Evolutionary conservation across 2,888 invertebrate genomes (phyloP).

Genomic region (Apamea crenata): DNA sequence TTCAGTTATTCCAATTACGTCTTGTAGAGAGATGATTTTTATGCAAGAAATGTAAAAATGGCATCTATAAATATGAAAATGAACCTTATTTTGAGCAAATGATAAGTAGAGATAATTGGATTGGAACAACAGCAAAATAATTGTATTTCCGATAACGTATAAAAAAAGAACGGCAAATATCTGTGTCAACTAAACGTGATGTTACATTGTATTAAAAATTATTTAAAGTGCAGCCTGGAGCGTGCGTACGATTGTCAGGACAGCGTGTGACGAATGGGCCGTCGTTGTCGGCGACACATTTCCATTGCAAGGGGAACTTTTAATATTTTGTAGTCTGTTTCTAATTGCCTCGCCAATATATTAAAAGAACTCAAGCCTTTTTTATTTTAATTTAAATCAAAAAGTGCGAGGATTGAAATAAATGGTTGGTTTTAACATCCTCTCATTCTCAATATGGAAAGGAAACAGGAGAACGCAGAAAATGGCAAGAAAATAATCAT

Average conservation of each 20-base stretch:
- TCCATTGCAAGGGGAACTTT: slow-evolving; percentile 79
- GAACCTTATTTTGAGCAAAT: background rate
- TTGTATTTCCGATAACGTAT: background rate
- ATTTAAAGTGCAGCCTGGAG: slow-evolving; percentile 70
- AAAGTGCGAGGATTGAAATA: slow-evolving; percentile 67
- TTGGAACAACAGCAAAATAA: background rate
- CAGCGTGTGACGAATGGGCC: slow-evolving; percentile 78
- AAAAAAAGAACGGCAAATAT: slow-evolving; percentile 25
- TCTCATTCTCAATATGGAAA: background rate
- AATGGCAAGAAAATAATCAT: background rate
- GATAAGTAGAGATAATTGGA: background rate
- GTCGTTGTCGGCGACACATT: slow-evolving; percentile 76
- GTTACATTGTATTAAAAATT: slow-evolving; percentile 66
- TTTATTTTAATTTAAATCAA: slow-evolving; percentile 72
- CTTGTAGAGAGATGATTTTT: background rate
- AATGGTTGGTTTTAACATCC: slow-evolving; percentile 17
- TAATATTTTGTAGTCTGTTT: slow-evolving; percentile 86
- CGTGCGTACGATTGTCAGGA: slow-evolving; percentile 73
- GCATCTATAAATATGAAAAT: background rate
- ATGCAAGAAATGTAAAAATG: background rate
- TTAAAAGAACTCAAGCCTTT: slow-evolving; percentile 71
- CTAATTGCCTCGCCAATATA: slow-evolving; percentile 81
- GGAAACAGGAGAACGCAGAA: background rate
- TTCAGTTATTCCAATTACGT: background rate
- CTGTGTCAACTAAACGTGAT: slow-evolving; percentile 57